phyloP scores from a whole-genome alignment of 2,888 invertebrate genomes.

The Eilema caniola region DNA sequence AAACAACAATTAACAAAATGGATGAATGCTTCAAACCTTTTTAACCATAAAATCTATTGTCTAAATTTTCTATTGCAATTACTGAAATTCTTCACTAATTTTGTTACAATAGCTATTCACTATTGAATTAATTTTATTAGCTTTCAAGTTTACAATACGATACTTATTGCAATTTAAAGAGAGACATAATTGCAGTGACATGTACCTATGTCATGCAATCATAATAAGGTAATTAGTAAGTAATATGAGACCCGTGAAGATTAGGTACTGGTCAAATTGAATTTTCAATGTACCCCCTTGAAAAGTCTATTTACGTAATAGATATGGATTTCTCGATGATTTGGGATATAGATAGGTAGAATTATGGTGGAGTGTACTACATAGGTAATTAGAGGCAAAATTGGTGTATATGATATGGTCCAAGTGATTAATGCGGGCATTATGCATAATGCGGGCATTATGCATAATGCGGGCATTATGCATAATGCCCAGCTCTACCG shows the following conservation, averaged over 20 bases:
- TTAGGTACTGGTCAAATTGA: no score
- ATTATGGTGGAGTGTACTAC: no score
- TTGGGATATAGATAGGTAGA: no score
- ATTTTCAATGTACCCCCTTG: no score
- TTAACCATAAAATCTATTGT: slow-evolving; percentile 29
- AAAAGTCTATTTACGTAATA: no score
- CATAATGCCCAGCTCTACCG: no score
- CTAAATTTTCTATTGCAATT: slow-evolving; percentile 30
- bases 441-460: no score
- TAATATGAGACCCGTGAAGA: background rate
- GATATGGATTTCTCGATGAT: no score
- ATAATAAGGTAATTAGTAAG: background rate
- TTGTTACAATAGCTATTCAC: slow-evolving; percentile 16
- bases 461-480: no score
- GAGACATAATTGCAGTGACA: background rate
- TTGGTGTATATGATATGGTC: no score
- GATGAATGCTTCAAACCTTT: slow-evolving; percentile 39
- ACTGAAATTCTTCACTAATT: slow-evolving; percentile 29
- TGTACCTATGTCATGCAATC: background rate
- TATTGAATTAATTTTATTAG: slow-evolving; percentile 20
- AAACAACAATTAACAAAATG: slow-evolving; percentile 35
- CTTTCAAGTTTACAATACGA: slow-evolving; percentile 12
- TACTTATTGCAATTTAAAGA: background rate
- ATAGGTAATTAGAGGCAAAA: no score
- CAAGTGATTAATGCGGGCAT: no score